Percentiles rank a stretch among this genome's conserved stretches.
Evolutionary conservation across 2,888 invertebrate species (phyloP).

Genomic region (Cosmia trapezina): DNA sequence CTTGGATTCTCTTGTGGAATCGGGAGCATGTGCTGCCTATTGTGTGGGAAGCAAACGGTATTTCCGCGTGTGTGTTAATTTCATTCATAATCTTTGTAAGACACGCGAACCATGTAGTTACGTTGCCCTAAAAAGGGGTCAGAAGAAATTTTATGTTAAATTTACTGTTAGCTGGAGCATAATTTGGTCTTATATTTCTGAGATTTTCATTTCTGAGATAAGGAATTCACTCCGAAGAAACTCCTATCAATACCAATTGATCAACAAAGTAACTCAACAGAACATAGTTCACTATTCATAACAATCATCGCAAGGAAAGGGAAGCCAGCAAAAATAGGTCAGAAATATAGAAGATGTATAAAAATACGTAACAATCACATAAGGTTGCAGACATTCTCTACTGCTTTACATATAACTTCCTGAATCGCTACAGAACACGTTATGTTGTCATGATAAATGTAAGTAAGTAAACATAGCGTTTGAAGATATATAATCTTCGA

Average conservation of each 20-base stretch:
- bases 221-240: neutral
- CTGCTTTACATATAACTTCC: constrained; percentile 29
- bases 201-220: neutral
- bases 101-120: constrained; percentile 37
- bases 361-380: constrained; percentile 32
- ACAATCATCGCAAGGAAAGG: constrained; percentile 1
- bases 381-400: constrained; percentile 22
- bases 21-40: constrained; percentile 4
- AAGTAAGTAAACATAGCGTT: neutral
- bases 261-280: constrained; percentile 4
- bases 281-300: constrained; percentile 13
- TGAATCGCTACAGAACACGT: constrained; percentile 37
- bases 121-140: constrained; percentile 4
- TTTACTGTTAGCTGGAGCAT: no score
- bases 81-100: constrained; percentile 36
- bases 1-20: constrained; percentile 23
- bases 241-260: constrained; percentile 5
- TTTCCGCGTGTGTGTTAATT: constrained; percentile 48
- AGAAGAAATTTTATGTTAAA: no score
- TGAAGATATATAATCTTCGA: neutral
- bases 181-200: no score
- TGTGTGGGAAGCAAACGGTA: constrained; percentile 19
- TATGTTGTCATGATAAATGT: constrained; percentile 15
- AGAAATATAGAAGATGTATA: constrained; percentile 29
- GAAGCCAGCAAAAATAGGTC: constrained; percentile 47